Base-by-base conservation (phyloP, 2,797 vertebrate species). In the Sebastes matsubarae region DNA sequence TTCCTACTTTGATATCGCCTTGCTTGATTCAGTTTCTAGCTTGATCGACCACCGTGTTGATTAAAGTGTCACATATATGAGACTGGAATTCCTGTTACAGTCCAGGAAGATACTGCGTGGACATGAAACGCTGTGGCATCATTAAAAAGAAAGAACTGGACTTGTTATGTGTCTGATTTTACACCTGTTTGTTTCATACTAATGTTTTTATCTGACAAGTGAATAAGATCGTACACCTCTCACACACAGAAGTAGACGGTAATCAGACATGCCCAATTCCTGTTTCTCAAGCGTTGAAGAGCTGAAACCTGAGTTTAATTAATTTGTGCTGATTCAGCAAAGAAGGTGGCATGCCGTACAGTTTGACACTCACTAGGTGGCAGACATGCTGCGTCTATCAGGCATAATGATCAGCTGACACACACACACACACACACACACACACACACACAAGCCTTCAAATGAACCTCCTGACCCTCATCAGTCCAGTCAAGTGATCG, bases 101-200 rank as follows among this genome's bases (percentile, higher is more conserved):
- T 76, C 55, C 34, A 60, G 68, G 25, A 82, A 57, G 22, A 32
- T 24, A 54, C n/a, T 80, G 59, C 22, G 14, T 72, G 72, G 50
- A 64, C 29, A 67, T 78, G 27, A 80, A 80, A 80, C 86, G 36
- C 25, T 68, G 54, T 88, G 74, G 74, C 60, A 59, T 79, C 42
- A 94, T 85, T 92, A 93, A 94, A 42, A 91, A 74, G 12, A 14
- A 81, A 75, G 18, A 77, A 60, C 54, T 87, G 57, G 18, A 80
- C 50, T 73, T 72, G 57, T 80, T 32, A 2, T 6, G 32, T 59
- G 18, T 76, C 14, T 74, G 16, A 32, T 75, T 81, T 74, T 22
- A 10, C 75, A n/a, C 13, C 30, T 55, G 4, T 8, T 60, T 61
- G 3, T 76, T 46, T 76, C 6, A 60, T 46, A 46, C 16, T 46